Percentiles rank a stretch among this genome's conserved stretches.
Evolutionary conservation across 2,888 invertebrate species (phyloP).

Genomic region (Athalia cordata): DNA sequence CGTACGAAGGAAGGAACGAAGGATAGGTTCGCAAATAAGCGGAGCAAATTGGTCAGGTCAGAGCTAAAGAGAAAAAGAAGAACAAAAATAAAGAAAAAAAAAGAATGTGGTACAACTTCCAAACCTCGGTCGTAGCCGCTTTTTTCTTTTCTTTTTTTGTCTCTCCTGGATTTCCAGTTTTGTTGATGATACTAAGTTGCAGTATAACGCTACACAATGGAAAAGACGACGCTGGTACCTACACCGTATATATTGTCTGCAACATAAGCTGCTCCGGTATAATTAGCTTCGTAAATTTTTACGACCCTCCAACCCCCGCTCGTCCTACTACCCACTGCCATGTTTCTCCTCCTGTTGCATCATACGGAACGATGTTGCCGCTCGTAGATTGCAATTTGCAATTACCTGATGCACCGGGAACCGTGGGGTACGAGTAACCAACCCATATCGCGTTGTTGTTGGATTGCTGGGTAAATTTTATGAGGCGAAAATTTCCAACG

Average conservation of each 20-base stretch:
- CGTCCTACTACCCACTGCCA: background rate
- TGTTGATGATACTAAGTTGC: background rate
- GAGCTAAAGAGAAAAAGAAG: slow-evolving; percentile 6
- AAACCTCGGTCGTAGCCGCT: too few relatives aligned
- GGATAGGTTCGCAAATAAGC: slow-evolving; percentile 1
- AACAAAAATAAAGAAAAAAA: background rate
- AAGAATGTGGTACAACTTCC: too few relatives aligned
- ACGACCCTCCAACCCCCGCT: background rate
- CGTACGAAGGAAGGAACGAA: slow-evolving; percentile 2
- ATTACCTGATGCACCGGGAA: background rate
- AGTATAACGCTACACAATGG: background rate
- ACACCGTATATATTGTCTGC: background rate
- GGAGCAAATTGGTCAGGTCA: slow-evolving; percentile 30
- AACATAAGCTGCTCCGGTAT: background rate
- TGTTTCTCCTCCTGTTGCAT: slow-evolving; percentile 1
- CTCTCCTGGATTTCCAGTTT: too few relatives aligned
- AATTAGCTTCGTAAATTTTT: slow-evolving; percentile 17
- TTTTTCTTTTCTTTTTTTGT: too few relatives aligned
- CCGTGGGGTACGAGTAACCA: background rate
- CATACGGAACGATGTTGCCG: background rate
- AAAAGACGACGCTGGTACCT: too few relatives aligned
- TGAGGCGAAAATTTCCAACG: too few relatives aligned
- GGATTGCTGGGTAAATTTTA: too few relatives aligned
- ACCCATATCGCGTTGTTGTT: too few relatives aligned
- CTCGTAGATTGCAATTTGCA: slow-evolving; percentile 2